Evolutionary conservation across 2,113 vertebrate species (phyloP).

Genomic region (Pseudolaguvia tuberculata): DNA sequence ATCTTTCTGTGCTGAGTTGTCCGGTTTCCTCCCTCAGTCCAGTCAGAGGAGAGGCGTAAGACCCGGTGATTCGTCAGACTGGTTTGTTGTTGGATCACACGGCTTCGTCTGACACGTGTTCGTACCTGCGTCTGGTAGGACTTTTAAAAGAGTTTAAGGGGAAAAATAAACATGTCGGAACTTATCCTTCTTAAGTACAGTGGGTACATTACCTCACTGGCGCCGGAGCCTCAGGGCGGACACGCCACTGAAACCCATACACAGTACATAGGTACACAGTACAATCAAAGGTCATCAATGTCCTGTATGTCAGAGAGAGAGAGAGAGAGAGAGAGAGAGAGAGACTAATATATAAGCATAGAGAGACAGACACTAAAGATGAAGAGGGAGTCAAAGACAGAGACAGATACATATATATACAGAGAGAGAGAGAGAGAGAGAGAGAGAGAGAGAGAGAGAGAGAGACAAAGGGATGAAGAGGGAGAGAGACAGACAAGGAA

Average conservation of each 20-base stretch:
- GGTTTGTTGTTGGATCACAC: conserved; percentile 5
- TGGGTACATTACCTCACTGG: not conserved
- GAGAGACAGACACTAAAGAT: no score
- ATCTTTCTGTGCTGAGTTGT: no score
- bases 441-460: not conserved
- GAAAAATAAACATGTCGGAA: not conserved
- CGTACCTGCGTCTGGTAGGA: conserved; percentile 18
- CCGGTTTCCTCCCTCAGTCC: not conserved
- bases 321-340: not conserved
- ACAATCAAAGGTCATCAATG: not conserved
- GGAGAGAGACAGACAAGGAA: no score
- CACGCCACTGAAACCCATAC: conserved; percentile 1
- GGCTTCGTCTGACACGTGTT: conserved; percentile 5
- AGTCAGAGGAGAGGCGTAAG: conserved; percentile 16
- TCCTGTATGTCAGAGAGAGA: not conserved
- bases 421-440: conserved; percentile 2
- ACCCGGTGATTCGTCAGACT: not conserved
- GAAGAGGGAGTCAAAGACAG: no score
- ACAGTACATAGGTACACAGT: not conserved
- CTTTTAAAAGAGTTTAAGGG: conserved; percentile 9
- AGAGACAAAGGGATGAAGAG: no score
- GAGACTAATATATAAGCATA: no score
- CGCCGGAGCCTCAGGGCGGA: not conserved
- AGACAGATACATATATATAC: no score
- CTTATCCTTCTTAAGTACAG: not conserved